Evolutionary conservation across 1,140 invertebrate species (phyloP).

Genomic region (Zaprionus tsacasi): DNA sequence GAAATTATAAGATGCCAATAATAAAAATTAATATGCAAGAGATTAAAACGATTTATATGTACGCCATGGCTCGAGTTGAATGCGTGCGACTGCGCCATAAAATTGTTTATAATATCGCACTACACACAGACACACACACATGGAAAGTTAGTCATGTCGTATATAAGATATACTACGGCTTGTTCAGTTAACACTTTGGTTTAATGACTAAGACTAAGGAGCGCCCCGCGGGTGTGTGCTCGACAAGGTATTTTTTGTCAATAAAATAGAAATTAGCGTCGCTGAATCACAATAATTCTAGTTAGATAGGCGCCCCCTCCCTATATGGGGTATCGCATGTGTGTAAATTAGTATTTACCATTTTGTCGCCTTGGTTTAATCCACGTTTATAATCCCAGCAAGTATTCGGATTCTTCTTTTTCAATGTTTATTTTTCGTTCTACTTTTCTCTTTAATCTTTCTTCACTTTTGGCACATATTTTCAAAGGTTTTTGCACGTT

Average conservation of each 20-base stretch:
- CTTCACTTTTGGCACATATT: constrained; percentile 52
- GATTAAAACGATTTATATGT: constrained; percentile 79
- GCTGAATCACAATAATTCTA: constrained; percentile 51
- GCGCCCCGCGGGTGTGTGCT: constrained; percentile 46
- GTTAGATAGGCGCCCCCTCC: constrained; percentile 18
- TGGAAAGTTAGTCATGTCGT: constrained; percentile 31
- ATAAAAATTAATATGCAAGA: constrained; percentile 79
- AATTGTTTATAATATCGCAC: constrained; percentile 70
- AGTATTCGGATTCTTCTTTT: constrained; percentile 11
- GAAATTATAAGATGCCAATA: constrained; percentile 80
- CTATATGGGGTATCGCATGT: not conserved
- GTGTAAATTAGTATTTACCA: constrained; percentile 58
- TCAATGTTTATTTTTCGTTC: constrained; percentile 35
- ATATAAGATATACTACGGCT: constrained; percentile 23
- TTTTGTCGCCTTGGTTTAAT: constrained; percentile 59
- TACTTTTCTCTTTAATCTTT: constrained; percentile 15
- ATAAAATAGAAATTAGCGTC: constrained; percentile 77
- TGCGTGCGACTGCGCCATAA: constrained; percentile 72
- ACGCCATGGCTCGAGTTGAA: constrained; percentile 53
- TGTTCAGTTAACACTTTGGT: constrained; percentile 56
- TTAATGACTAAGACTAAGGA: constrained; percentile 82
- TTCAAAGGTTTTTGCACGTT: constrained; percentile 50
- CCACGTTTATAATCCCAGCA: constrained; percentile 52
- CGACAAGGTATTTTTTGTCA: constrained; percentile 55
- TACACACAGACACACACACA: constrained; percentile 39